Base-by-base conservation (phyloP, 2,113 vertebrate species). In the Saccopteryx bilineata region DNA sequence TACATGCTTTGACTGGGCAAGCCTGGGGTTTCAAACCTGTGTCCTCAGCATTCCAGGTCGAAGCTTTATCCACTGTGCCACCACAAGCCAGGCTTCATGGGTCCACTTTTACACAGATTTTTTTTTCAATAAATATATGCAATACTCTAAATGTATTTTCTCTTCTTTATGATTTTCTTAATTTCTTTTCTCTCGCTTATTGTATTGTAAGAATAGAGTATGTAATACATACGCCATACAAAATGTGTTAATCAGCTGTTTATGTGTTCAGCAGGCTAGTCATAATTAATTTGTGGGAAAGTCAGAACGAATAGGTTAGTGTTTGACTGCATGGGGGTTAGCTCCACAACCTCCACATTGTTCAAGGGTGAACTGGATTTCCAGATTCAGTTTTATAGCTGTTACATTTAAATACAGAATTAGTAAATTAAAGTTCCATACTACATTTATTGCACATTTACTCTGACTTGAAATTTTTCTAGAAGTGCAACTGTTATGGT, bases 391-490 rank as follows among this genome's bases (percentile, higher is more conserved):
- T 58, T 85, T 74, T 33, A 26, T 76, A 4, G 84, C 82, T 63
- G 52, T 78, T 82, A 82, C 23, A 31, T 56, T 76, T 31, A 83
- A 91, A 48, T 83, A 71, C 19, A 31, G 7, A 79, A 90, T 66
- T 56, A 83, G n/a, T 83, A 71, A 80, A 33, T 87, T 56, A n/a
- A 81, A 68, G 83, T 84, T 75, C n/a, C 11, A 4, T 58, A 31
- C 14, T 78, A 1, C 1, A 24, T 84, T 78, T 69, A 23, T 79
- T 84, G 23, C 28, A 63, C 17, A 31, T 33, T 61, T 66, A 78
- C 58, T n/a, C 39, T 87, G 68, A 87, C 58, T 66, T 76, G 80
- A 79, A 90, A 48, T 82, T 66, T 83, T 79, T 75, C 50, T 56
- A 39, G 56, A 83, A 68, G 31, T 82, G 1, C 87, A 74, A 56